A percentile compares a stretch with the other conserved stretches of the same genome.
These are phyloP conservation scores for Martes flavigula DNA, from an alignment of 2,797 vertebrate genomes.

Conservation along the genomic window DNA sequence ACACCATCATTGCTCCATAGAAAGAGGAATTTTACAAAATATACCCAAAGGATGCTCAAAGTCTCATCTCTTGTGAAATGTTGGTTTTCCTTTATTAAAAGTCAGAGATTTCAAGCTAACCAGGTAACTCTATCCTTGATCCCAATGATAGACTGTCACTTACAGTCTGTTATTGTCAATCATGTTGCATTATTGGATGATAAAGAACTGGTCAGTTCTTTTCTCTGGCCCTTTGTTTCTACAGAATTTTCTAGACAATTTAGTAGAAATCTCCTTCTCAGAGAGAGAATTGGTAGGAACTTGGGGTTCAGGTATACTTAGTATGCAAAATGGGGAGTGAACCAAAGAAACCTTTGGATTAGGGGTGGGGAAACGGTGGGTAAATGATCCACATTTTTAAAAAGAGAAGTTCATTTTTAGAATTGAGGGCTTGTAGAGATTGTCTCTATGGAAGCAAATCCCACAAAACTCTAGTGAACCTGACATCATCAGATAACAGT, in stretches of 20 bases:
- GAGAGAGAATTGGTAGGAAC: not conserved
- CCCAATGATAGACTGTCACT: not conserved
- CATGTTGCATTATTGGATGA: not conserved
- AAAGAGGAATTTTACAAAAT: conserved; percentile 20
- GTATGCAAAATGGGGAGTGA: not conserved
- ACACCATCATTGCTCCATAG: not conserved
- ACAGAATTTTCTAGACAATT: conserved; percentile 2
- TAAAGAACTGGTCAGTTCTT: not conserved
- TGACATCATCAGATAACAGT: not conserved
- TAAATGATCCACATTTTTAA: not conserved
- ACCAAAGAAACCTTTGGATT: not conserved
- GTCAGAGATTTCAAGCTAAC: not conserved
- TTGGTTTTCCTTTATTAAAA: not conserved
- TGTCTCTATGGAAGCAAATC: not conserved
- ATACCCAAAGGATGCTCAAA: not conserved
- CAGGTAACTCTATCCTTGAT: not conserved
- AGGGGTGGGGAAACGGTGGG: not conserved
- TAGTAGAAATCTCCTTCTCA: not conserved
- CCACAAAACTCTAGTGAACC: not conserved
- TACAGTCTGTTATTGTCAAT: not conserved
- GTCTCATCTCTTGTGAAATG: not conserved
- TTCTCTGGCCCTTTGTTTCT: conserved; percentile 8
- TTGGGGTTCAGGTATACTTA: not conserved
- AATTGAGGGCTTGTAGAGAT: not conserved
- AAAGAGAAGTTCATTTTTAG: conserved; percentile 9